These are phyloP conservation scores for Hesperia comma DNA, from an alignment of 2,888 invertebrate genomes.

Conservation along the genomic window DNA sequence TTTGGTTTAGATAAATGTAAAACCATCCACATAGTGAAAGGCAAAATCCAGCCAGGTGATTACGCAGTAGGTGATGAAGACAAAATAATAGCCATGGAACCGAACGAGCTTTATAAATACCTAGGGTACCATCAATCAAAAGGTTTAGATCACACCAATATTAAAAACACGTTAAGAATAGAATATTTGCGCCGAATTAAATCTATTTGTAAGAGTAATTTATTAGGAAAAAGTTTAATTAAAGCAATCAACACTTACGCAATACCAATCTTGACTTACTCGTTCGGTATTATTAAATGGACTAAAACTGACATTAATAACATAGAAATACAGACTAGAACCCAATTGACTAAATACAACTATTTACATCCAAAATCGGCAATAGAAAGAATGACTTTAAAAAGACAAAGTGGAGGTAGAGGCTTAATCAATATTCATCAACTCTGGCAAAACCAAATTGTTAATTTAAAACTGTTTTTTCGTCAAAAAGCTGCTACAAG, in stretches of 20 bases:
- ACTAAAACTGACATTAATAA: constrained; percentile 1
- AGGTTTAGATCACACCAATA: too few relatives aligned
- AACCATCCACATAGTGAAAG: neutral
- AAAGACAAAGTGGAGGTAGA: constrained; percentile 8
- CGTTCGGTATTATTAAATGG: constrained; percentile 4
- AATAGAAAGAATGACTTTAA: constrained; percentile 6
- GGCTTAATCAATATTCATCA: neutral
- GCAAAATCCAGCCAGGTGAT: too few relatives aligned
- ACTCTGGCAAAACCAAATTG: constrained; percentile 9
- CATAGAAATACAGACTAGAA: constrained; percentile 3
- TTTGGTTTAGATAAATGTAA: constrained; percentile 16
- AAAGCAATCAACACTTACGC: constrained; percentile 6
- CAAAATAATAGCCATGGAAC: too few relatives aligned
- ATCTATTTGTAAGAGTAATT: neutral
- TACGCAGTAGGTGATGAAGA: too few relatives aligned
- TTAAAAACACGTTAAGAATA: too few relatives aligned
- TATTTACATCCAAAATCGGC: constrained; percentile 16
- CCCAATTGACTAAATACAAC: neutral
- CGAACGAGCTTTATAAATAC: too few relatives aligned
- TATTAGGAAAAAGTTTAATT: constrained; percentile 4
- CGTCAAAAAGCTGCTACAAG: too few relatives aligned
- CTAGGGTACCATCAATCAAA: too few relatives aligned
- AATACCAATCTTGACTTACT: neutral
- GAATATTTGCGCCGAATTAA: too few relatives aligned
- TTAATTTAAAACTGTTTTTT: too few relatives aligned